Percentiles rank a stretch among this genome's conserved stretches.
Conservation (phyloP, 2,113 vertebrate species). For the Corythoichthys haematopterus region DNA sequence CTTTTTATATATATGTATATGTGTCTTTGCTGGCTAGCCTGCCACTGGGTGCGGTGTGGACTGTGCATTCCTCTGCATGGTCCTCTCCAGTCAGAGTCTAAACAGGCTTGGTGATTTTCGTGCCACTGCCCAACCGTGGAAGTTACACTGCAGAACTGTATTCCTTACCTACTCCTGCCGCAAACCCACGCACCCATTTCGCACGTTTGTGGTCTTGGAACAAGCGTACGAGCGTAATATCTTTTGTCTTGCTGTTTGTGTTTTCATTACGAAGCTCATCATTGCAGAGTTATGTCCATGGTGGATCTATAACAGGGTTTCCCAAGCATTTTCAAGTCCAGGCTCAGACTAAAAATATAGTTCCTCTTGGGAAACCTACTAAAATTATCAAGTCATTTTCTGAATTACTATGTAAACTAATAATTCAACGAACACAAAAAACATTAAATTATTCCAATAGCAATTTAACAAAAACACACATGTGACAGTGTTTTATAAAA, state of each 20-base stretch:
- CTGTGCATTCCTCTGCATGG: constrained; percentile 60
- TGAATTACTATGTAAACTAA: no score
- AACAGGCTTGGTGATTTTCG: constrained; percentile 10
- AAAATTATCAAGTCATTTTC: neutral
- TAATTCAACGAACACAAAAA: no score
- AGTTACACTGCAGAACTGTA: neutral
- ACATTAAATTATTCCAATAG: no score
- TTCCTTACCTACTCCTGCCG: constrained; percentile 6
- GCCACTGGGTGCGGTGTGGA: constrained; percentile 61
- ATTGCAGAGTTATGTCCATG: constrained; percentile 34
- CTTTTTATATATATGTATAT: constrained; percentile 61
- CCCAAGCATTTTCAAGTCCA: neutral
- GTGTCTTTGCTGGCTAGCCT: constrained; percentile 58
- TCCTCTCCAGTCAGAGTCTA: constrained; percentile 28
- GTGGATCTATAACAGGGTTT: constrained; percentile 3
- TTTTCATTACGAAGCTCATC: constrained; percentile 31
- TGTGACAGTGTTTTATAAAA: no score
- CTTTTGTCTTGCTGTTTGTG: constrained; percentile 26
- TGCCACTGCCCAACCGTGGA: neutral
- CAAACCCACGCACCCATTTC: constrained; percentile 19
- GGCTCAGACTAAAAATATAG: neutral
- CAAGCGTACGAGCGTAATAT: constrained; percentile 22
- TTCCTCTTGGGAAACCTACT: neutral
- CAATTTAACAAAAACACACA: no score
- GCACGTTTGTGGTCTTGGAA: constrained; percentile 15